phyloP scores from a whole-genome alignment of 1,140 invertebrate genomes.

The Melitaea cinxia region DNA sequence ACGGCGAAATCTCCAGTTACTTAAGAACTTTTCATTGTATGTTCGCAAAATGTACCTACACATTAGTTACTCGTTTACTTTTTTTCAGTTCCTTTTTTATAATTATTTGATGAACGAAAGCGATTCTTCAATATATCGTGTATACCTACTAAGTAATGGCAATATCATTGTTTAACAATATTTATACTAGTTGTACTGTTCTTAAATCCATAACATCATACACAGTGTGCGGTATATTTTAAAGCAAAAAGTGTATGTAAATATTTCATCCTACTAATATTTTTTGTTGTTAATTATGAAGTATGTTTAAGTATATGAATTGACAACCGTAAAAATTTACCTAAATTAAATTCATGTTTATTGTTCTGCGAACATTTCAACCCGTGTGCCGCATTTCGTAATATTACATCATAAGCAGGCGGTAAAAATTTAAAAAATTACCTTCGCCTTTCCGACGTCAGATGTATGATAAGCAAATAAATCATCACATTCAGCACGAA shows the following conservation, averaged over 20 bases:
- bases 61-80: not conserved
- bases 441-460: slow-evolving; percentile 6
- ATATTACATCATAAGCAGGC: slow-evolving; percentile 20
- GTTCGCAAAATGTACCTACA: slow-evolving; percentile 37
- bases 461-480: slow-evolving; percentile 25
- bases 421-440: slow-evolving; percentile 10
- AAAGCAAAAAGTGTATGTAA: no score
- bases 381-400: not conserved
- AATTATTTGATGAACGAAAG: not conserved
- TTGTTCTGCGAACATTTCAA: not conserved
- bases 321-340: not conserved
- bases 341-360: slow-evolving; percentile 17
- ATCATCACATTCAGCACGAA: slow-evolving; percentile 14
- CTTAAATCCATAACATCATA: no score
- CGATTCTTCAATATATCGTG: no score
- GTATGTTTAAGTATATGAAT: no score
- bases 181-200: no score
- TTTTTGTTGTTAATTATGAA: no score
- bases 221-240: no score
- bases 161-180: no score
- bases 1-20: slow-evolving; percentile 62
- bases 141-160: no score
- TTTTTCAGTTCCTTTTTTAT: not conserved
- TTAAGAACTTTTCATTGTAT: slow-evolving; percentile 48
- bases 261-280: no score